Evolutionary conservation across 2,797 vertebrate species (phyloP), one percentile per base, ranked within the genome.

Genomic region (Fratercula arctica): DNA sequence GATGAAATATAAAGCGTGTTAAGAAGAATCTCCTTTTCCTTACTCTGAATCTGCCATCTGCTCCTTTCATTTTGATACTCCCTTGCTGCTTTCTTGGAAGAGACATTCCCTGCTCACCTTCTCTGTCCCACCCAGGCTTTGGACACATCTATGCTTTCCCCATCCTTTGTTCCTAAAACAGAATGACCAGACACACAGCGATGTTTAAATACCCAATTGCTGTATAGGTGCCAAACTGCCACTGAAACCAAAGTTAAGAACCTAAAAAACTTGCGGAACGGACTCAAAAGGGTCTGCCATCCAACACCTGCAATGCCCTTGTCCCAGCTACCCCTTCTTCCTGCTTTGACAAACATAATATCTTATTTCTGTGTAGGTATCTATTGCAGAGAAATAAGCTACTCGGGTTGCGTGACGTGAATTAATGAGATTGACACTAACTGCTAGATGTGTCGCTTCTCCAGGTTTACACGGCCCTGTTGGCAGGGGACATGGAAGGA

Each of bases 1-100:
- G 24, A 29, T 56, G n/a, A 66, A 79, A 66, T 24, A 23, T 1
- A 69, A 6, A 48, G 2, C 0, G 0, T 0, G 2, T 46, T 74
- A 70, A 21, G n/a, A 69, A 85, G 3, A 67, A 83, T 39, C 9
- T 86, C 11, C 4, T 64, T 84, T 69, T 83, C 57, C 26, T 82
- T 29, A 33, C 51, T 45, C 68, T 60, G 45, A 73, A 56, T 51
- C 25, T 10, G 1, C 18, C 14, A 24, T 41, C 41, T 41, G 33
- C 17, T 79, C 9, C 2, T 63, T 86, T 76, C 13, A 25, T 59
- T 83, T 90, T 26, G 8, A 59, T 26, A 41, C 1, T 9, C 12
- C 25, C 10, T 53, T 67, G 12, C 26, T 37, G 46, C n/a, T 87
- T 82, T 77, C 66, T 46, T 60, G 48, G 67, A 80, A 74, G 50